Evolutionary conservation across 1,140 invertebrate species (phyloP).

Genomic region (Gonatopus flavifemur): DNA sequence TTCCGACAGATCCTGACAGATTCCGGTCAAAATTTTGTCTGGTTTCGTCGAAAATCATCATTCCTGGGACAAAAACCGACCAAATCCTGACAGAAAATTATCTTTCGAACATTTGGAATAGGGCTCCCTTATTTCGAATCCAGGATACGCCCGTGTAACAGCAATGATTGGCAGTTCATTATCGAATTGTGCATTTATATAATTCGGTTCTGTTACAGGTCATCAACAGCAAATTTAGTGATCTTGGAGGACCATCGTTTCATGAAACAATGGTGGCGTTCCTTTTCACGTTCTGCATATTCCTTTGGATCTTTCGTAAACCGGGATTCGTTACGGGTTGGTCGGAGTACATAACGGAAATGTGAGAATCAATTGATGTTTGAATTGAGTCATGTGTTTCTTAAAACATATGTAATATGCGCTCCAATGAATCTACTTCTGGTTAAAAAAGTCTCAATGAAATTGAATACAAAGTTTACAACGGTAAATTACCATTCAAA

Average conservation of each 20-base stretch:
- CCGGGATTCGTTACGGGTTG: conserved; percentile 79
- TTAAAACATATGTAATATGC: too few relatives aligned
- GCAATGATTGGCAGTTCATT: too few relatives aligned
- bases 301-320: conserved; percentile 81
- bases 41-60: neutral
- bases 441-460: too few relatives aligned
- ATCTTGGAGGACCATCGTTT: conserved; percentile 74
- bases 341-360: conserved; percentile 61
- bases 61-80: neutral
- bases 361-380: conserved; percentile 46
- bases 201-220: conserved; percentile 26
- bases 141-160: too few relatives aligned
- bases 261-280: conserved; percentile 75
- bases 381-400: too few relatives aligned
- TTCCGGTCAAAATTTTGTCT: too few relatives aligned
- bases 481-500: too few relatives aligned
- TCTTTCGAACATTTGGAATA: neutral
- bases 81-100: neutral
- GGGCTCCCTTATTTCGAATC: too few relatives aligned
- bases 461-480: too few relatives aligned
- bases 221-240: conserved; percentile 71
- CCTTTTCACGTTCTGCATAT: conserved; percentile 74
- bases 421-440: too few relatives aligned
- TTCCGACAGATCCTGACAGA: too few relatives aligned
- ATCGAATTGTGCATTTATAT: too few relatives aligned